These are phyloP conservation scores for Sialis fuliginosa DNA, from an alignment of 2,888 invertebrate species.

Conservation along the genomic window DNA sequence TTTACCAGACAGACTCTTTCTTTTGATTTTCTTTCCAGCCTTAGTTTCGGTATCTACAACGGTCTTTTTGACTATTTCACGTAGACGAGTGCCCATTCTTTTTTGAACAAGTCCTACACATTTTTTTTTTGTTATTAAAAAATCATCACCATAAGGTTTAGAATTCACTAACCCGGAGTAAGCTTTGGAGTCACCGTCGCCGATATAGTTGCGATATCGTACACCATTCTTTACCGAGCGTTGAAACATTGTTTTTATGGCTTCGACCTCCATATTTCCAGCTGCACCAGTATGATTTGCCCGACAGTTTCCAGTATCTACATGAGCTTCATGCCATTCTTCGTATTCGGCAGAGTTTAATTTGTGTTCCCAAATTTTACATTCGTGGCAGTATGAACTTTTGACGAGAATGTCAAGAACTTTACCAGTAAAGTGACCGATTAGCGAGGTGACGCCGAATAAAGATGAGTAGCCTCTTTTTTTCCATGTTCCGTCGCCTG, in stretches of 20 bases:
- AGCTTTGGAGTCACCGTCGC: constrained; percentile 8
- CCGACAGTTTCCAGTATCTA: not conserved
- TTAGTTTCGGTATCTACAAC: constrained; percentile 6
- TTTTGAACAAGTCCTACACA: constrained; percentile 12
- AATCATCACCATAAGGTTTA: constrained; percentile 11
- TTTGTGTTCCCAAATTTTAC: not conserved
- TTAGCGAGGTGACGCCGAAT: not conserved
- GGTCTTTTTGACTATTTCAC: constrained; percentile 10
- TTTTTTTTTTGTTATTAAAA: constrained; percentile 10
- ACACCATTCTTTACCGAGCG: constrained; percentile 9
- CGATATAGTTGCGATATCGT: constrained; percentile 9
- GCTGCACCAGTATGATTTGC: constrained; percentile 9
- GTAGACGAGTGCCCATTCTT: constrained; percentile 11
- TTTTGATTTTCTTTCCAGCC: constrained; percentile 7
- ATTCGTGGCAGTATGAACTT: not conserved
- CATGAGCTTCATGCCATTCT: constrained; percentile 10
- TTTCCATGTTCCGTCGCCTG: constrained; percentile 2
- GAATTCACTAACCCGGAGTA: constrained; percentile 5
- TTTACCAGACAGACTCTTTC: constrained; percentile 12
- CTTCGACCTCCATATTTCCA: constrained; percentile 11
- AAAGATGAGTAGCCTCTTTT: not conserved
- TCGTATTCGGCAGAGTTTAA: constrained; percentile 9
- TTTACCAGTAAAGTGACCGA: constrained; percentile 2
- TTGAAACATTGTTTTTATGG: constrained; percentile 9
- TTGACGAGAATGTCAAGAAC: constrained; percentile 1